Percentiles rank a stretch among this genome's conserved stretches.
Evolutionary conservation across 2,113 vertebrate species (phyloP).

Genomic region (Nothocercus nigrocapillus): DNA sequence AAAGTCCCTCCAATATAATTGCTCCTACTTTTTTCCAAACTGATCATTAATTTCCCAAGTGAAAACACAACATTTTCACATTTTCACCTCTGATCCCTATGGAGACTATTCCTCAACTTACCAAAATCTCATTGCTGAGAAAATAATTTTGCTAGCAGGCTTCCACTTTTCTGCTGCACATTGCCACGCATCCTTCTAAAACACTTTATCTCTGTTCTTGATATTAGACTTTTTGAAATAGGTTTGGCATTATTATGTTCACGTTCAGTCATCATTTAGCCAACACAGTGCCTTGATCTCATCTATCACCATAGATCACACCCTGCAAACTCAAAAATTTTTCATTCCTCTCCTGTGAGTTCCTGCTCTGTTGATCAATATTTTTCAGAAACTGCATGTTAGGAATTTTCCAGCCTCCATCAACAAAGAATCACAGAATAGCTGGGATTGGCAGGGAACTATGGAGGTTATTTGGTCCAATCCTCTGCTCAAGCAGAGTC

Average conservation of each 20-base stretch:
- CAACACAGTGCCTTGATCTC: neutral
- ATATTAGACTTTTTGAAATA: neutral
- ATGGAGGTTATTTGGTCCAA: too few relatives aligned
- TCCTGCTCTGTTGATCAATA: neutral
- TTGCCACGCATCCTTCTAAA: neutral
- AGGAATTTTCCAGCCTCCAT: neutral
- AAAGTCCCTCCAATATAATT: neutral
- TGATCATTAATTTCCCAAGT: neutral
- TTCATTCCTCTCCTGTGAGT: neutral
- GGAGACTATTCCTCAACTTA: neutral
- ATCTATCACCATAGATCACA: neutral
- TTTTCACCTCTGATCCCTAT: neutral
- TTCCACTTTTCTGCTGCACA: neutral
- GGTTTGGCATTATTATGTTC: neutral
- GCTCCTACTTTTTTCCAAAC: neutral
- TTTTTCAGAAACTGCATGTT: neutral
- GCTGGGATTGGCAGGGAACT: too few relatives aligned
- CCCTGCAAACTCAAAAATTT: neutral
- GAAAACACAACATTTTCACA: neutral
- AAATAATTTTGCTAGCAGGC: neutral
- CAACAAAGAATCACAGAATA: too few relatives aligned
- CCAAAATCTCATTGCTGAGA: neutral
- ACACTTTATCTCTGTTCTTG: neutral
- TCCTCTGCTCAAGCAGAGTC: too few relatives aligned
- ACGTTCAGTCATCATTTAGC: neutral